A percentile compares a stretch with the other conserved stretches of the same genome.
Conservation (phyloP, 2,888 invertebrate species). For the Rhogogaster chlorosoma region DNA sequence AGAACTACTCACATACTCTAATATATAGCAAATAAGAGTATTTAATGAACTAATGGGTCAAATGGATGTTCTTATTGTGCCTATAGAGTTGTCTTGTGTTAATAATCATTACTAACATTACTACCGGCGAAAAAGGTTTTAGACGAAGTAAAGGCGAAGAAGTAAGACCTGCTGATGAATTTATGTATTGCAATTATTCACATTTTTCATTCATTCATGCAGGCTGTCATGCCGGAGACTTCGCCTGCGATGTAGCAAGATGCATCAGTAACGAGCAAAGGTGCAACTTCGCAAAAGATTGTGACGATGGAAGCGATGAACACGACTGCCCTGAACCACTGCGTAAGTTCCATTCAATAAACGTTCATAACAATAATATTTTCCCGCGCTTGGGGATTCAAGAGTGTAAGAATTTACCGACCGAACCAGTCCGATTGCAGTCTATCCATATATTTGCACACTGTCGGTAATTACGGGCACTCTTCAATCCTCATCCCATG, state of each 20-base stretch:
- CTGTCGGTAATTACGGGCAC: too few species aligned
- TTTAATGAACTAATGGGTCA: not conserved
- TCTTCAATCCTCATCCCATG: too few species aligned
- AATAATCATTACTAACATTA: not conserved
- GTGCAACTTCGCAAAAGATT: conserved; percentile 83
- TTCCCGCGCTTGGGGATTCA: not conserved
- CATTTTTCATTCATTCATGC: conserved; percentile 56
- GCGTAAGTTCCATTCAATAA: conserved; percentile 64
- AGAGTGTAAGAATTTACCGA: too few species aligned
- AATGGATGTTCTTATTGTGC: not conserved
- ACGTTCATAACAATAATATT: not conserved
- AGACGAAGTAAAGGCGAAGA: not conserved
- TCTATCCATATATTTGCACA: too few species aligned
- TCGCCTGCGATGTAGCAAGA: conserved; percentile 82
- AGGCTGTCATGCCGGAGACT: conserved; percentile 81
- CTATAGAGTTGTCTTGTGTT: not conserved
- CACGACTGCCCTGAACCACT: conserved; percentile 79
- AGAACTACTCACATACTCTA: too few species aligned
- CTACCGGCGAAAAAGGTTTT: not conserved
- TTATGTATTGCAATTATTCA: not conserved
- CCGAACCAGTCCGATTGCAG: too few species aligned
- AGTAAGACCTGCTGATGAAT: not conserved
- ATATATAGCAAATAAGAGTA: not conserved
- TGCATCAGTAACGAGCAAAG: conserved; percentile 80
- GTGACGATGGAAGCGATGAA: conserved; percentile 86